Evolutionary conservation across 2,797 vertebrate species (phyloP).

Genomic region (Myotis vivesi): DNA sequence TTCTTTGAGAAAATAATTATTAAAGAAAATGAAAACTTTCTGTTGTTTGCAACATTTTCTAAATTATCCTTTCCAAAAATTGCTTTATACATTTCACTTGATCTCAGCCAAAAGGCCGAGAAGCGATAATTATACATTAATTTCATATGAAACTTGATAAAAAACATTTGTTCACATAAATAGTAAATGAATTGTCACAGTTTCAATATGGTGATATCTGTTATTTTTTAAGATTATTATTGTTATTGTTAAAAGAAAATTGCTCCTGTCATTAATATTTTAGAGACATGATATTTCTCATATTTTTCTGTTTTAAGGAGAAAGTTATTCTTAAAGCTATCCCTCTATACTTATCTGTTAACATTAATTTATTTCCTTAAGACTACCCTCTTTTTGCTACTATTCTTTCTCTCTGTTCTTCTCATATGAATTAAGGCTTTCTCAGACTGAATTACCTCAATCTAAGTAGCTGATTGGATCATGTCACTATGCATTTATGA

Average conservation of each 20-base stretch:
- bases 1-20: background rate
- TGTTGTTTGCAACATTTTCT: background rate
- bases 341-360: background rate
- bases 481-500: slow-evolving; percentile 39
- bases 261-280: background rate
- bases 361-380: background rate
- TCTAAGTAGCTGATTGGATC: slow-evolving; percentile 28
- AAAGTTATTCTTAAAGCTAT: slow-evolving; percentile 9
- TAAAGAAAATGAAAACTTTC: slow-evolving; percentile 9
- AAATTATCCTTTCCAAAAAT: background rate
- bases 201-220: background rate
- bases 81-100: background rate
- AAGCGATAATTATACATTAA: background rate
- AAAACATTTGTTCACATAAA: slow-evolving; percentile 4
- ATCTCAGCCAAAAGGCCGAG: too few species aligned
- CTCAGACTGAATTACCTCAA: background rate
- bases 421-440: background rate
- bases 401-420: background rate
- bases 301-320: background rate
- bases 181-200: background rate
- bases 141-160: background rate
- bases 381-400: background rate
- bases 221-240: background rate
- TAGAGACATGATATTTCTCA: background rate
- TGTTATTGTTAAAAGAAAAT: slow-evolving; percentile 18